Conservation (phyloP, 1,140 invertebrate genomes). For the Potamilus streckersoni region DNA sequence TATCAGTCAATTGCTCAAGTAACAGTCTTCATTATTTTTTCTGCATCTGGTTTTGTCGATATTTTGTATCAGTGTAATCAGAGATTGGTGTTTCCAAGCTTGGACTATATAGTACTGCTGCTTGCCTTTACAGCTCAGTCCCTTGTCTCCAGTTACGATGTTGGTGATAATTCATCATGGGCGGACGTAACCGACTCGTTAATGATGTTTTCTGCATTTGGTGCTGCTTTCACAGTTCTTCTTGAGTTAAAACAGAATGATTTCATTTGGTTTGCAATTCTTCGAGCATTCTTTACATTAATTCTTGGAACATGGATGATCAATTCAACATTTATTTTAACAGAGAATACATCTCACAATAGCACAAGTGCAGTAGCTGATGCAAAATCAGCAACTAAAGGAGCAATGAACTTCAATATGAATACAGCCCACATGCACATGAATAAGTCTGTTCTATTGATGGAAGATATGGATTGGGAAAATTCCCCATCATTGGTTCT, state of each 20-base stretch:
- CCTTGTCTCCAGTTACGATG: conserved; percentile 25
- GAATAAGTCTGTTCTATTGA: neutral
- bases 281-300: conserved; percentile 34
- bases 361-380: neutral
- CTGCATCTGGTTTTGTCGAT: conserved; percentile 34
- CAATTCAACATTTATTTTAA: conserved; percentile 26
- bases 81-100: conserved; percentile 27
- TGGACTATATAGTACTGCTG: conserved; percentile 34
- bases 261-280: conserved; percentile 37
- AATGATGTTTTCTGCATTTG: conserved; percentile 18
- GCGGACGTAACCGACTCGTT: conserved; percentile 17
- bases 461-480: neutral
- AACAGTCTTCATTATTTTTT: conserved; percentile 39
- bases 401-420: neutral
- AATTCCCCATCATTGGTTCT: conserved; percentile 12
- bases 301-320: conserved; percentile 45
- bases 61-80: conserved; percentile 28
- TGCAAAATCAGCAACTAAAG: neutral
- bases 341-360: conserved; percentile 9
- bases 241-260: conserved; percentile 34
- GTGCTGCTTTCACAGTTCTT: conserved; percentile 15
- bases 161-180: conserved; percentile 10
- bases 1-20: conserved; percentile 25
- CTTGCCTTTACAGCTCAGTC: conserved; percentile 38
- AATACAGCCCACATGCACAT: neutral